These are phyloP conservation scores for Onychostoma macrolepis DNA, from an alignment of 2,113 vertebrate genomes.

Conservation along the genomic window DNA sequence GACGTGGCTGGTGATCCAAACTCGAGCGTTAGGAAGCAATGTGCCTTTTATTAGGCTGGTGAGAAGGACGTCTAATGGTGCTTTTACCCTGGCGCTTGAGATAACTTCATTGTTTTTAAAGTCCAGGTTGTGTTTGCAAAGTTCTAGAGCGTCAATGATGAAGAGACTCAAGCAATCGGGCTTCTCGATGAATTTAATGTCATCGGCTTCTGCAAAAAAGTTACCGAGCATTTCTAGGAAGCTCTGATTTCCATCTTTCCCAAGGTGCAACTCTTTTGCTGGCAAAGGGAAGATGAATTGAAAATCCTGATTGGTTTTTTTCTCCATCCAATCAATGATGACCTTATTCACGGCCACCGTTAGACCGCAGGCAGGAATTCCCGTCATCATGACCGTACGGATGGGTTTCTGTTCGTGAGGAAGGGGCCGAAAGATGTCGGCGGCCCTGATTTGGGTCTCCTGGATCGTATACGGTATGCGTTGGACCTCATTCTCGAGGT, in stretches of 20 bases:
- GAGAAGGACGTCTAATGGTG: slow-evolving; percentile 63
- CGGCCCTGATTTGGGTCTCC: slow-evolving; percentile 51
- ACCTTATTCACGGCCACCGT: slow-evolving; percentile 65
- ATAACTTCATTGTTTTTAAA: slow-evolving; percentile 66
- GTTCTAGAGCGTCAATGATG: slow-evolving; percentile 74
- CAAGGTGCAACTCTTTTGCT: slow-evolving; percentile 61
- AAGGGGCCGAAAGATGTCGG: slow-evolving; percentile 64
- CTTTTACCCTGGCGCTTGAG: slow-evolving; percentile 45
- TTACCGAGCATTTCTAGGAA: slow-evolving; percentile 63
- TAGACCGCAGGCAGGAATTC: slow-evolving; percentile 69
- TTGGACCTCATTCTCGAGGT: slow-evolving; percentile 59
- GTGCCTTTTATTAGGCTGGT: slow-evolving; percentile 72
- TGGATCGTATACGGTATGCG: neutral
- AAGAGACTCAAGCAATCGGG: slow-evolving; percentile 66
- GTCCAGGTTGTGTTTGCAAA: slow-evolving; percentile 64
- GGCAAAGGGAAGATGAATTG: slow-evolving; percentile 72
- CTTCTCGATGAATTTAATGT: slow-evolving; percentile 56
- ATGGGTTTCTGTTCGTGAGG: slow-evolving; percentile 27
- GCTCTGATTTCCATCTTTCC: slow-evolving; percentile 52
- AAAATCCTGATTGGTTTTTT: slow-evolving; percentile 65
- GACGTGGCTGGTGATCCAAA: slow-evolving; percentile 72
- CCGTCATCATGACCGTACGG: slow-evolving; percentile 69
- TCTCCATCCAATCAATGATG: slow-evolving; percentile 71
- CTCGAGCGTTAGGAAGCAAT: slow-evolving; percentile 58
- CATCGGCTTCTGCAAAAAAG: slow-evolving; percentile 55